Evolutionary conservation across 1,140 invertebrate species (phyloP).

Genomic region (Pachypeltis micranthus): DNA sequence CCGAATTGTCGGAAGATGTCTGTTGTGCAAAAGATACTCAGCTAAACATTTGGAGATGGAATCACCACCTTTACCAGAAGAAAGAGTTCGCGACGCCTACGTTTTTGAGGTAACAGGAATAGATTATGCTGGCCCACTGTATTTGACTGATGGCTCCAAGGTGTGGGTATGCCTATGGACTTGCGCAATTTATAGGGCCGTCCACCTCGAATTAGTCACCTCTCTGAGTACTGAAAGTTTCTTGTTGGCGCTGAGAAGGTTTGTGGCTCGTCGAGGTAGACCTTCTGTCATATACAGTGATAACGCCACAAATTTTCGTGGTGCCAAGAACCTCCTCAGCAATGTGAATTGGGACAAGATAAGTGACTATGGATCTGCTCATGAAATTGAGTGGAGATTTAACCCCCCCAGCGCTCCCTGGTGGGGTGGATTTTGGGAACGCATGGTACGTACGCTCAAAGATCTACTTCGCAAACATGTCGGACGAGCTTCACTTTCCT

Average conservation of each 20-base stretch:
- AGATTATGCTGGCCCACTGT: not conserved
- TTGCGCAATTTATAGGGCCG: not conserved
- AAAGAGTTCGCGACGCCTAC: not conserved
- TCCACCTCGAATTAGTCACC: not conserved
- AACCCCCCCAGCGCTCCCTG: conserved; percentile 34
- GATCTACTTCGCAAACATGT: conserved; percentile 27
- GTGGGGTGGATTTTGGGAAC: conserved; percentile 36
- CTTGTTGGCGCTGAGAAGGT: not conserved
- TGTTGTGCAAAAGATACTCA: not conserved
- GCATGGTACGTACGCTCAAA: conserved; percentile 34
- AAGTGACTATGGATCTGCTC: not conserved
- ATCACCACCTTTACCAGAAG: not conserved
- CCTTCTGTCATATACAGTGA: conserved; percentile 32
- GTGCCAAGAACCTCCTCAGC: conserved; percentile 21
- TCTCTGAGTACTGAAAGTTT: not conserved
- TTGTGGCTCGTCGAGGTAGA: not conserved
- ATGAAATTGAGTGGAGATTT: conserved; percentile 32
- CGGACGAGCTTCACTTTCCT: conserved; percentile 26
- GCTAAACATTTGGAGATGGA: not conserved
- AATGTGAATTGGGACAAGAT: conserved; percentile 24
- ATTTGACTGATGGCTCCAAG: not conserved
- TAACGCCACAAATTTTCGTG: conserved; percentile 35
- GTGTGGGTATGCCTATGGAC: not conserved
- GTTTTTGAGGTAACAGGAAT: not conserved
- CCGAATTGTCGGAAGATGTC: not conserved